Conservation (phyloP, 1,140 invertebrate genomes). For the Dicyema japonicum region DNA sequence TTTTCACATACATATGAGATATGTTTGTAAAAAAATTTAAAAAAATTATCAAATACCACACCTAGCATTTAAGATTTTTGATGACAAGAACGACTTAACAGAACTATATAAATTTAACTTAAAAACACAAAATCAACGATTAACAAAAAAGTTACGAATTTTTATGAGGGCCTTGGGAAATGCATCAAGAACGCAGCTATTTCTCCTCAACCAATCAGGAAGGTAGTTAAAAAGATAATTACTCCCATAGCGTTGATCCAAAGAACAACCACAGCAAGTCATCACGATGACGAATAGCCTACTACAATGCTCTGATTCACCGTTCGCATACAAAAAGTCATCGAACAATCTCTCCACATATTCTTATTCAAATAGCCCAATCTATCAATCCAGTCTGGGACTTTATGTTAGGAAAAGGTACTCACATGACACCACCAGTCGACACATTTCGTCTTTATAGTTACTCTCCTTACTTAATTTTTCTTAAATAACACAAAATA, state of each 20-base stretch:
- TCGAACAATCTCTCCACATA: constrained; percentile 8
- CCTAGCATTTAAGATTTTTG: too few species aligned
- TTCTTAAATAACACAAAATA: constrained; percentile 28
- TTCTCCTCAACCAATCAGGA: too few species aligned
- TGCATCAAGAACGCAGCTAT: too few species aligned
- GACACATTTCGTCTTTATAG: constrained; percentile 52
- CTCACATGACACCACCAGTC: constrained; percentile 61
- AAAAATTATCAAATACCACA: too few species aligned
- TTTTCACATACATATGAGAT: too few species aligned
- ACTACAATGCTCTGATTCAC: constrained; percentile 88
- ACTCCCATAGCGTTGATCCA: constrained; percentile 45
- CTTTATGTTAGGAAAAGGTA: constrained; percentile 67
- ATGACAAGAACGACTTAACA: too few species aligned
- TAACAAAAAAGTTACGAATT: too few species aligned
- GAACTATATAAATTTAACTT: too few species aligned
- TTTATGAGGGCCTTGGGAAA: too few species aligned
- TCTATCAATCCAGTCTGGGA: constrained; percentile 61
- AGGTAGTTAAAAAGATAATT: too few species aligned
- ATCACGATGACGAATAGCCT: constrained; percentile 48
- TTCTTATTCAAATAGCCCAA: constrained; percentile 45
- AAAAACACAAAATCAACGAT: too few species aligned
- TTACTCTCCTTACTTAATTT: constrained; percentile 87
- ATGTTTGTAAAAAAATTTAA: too few species aligned
- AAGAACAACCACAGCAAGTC: constrained; percentile 63
- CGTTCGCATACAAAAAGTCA: constrained; percentile 73